Evolutionary conservation across 2,113 vertebrate species (phyloP).

Genomic region (Ceyx cyanopectus): DNA sequence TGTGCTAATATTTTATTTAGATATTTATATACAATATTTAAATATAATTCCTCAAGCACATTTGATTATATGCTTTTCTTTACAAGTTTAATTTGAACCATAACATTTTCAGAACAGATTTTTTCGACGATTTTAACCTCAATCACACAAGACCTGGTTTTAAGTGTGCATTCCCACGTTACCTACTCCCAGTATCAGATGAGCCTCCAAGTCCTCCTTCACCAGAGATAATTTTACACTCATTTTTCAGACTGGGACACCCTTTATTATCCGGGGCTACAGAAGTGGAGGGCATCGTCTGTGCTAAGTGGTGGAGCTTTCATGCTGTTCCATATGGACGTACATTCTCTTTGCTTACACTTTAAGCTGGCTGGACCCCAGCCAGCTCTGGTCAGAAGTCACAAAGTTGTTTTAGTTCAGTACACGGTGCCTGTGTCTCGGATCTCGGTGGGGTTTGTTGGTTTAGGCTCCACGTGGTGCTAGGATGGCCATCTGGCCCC

Average conservation of each 20-base stretch:
- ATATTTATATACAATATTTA: too few species aligned
- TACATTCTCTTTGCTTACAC: neutral
- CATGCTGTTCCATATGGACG: conserved; percentile 53
- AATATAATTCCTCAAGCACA: neutral
- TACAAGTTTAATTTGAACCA: neutral
- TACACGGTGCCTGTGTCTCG: conserved; percentile 16
- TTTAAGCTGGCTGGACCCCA: conserved; percentile 52
- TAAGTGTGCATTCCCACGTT: neutral
- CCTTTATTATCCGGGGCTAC: conserved; percentile 14
- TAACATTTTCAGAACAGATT: neutral
- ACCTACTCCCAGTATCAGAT: neutral
- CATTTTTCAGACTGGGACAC: conserved; percentile 22
- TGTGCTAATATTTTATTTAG: neutral
- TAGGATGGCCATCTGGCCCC: conserved; percentile 53
- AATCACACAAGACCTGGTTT: neutral
- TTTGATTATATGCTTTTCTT: neutral
- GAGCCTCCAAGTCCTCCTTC: conserved; percentile 10
- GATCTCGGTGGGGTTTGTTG: conserved; percentile 36
- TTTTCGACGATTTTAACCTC: neutral
- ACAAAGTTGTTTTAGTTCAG: conserved; percentile 60
- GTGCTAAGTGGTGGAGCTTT: conserved; percentile 20
- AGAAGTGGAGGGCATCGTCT: conserved; percentile 55
- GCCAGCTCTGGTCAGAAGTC: conserved; percentile 70
- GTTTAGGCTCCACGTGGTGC: conserved; percentile 6
- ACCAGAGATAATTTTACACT: conserved; percentile 28